Evolutionary conservation across 2,797 vertebrate genomes (phyloP), one percentile per base, ranked within the genome.

Genomic region (Mus spretus): DNA sequence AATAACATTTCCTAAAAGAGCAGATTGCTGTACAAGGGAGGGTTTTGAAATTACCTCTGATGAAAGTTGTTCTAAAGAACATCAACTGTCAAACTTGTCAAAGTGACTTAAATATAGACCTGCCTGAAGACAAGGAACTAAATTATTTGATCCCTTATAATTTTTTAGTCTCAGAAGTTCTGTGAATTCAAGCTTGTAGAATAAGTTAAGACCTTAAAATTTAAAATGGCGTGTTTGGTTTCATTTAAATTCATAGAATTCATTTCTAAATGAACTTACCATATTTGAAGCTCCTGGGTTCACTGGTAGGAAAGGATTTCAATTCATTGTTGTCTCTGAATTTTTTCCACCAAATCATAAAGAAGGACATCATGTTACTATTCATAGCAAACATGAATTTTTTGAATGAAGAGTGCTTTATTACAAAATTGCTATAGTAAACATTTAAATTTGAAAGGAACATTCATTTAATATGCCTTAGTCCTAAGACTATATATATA

Each of bases 101-200:
- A 95, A 93, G 31, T 80, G 57, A 20, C 26, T 97, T 93, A 94
- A 91, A 89, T 86, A 93, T 61, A 94, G 26, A 63, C 40, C 57
- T 83, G 9, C 50, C 22, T 93, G 74, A 92, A 96, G 44, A 63
- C 24, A 81, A 93, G 37, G 4, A 28, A 85, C 59, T 85, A 24
- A 13, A 75, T 92, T 84, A 92, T 72, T 82, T 96, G 34, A 88
- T 95, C 34, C 74, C 12, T 95, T 44, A 37, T 57, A n/a, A 50
- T 57, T 72, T 96, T 95, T 88, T 34, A 81, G 37, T 4, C 37
- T 3, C 53, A n/a, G 6, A 8, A 89, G 31, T 95, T 91, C 6
- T 88, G 15, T 82, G 89, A 92, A 95, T 84, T 96, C 17, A 90
- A 90, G 79, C 40, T 81, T 95, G 4, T 88, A 92, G 72, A 87